Percentiles rank a stretch among this genome's conserved stretches.
Conservation (phyloP, 2,113 vertebrate species). For the Psammodynastes pulverulentus region DNA sequence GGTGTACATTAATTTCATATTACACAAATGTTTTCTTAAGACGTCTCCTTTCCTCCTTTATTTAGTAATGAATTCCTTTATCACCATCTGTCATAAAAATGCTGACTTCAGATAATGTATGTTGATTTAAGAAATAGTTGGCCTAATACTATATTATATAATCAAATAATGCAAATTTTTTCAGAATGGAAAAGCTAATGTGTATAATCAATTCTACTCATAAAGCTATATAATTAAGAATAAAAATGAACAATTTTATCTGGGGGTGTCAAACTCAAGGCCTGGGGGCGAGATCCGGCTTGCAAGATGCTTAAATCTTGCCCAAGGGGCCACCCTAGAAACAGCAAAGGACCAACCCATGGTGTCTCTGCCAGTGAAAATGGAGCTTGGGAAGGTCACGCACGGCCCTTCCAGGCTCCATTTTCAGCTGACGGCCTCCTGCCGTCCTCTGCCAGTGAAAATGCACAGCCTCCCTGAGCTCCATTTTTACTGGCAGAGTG, state of each 20-base stretch:
- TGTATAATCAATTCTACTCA: neutral
- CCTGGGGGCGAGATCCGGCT: too few relatives aligned
- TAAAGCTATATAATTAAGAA: neutral
- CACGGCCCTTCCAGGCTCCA: too few relatives aligned
- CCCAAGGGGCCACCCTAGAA: too few relatives aligned
- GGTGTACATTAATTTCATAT: neutral
- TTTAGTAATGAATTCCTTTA: neutral
- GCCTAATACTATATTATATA: neutral
- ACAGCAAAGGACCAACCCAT: too few relatives aligned
- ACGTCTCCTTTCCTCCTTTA: neutral
- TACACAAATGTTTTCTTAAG: neutral
- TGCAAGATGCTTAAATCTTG: too few relatives aligned
- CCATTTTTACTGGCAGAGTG: too few relatives aligned
- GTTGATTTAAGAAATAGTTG: neutral
- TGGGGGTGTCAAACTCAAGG: too few relatives aligned
- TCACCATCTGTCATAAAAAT: neutral
- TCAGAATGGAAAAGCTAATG: neutral
- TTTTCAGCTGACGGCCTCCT: too few relatives aligned
- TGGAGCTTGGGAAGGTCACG: too few relatives aligned
- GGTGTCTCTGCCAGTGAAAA: too few relatives aligned
- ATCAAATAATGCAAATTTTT: neutral
- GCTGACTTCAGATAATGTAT: neutral
- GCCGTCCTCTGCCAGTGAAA: too few relatives aligned
- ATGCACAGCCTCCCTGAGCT: too few relatives aligned
- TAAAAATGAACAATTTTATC: neutral